Evolutionary conservation across 2,113 vertebrate genomes (phyloP).

Genomic region (Gnathonemus longibarbis): DNA sequence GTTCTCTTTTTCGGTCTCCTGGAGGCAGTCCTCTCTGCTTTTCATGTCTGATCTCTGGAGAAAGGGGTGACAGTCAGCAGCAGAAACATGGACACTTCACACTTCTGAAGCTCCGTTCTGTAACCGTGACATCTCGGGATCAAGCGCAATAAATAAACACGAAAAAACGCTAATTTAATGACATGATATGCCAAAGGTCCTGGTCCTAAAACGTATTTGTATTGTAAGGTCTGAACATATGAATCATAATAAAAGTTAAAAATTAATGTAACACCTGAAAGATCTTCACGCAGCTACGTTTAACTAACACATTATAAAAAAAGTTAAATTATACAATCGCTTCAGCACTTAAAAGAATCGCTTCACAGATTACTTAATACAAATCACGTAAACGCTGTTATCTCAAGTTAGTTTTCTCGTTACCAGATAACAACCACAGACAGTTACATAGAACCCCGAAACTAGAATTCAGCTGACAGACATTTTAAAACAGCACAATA

Average conservation of each 20-base stretch:
- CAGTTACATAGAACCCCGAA: neutral
- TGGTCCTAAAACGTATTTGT: neutral
- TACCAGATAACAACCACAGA: neutral
- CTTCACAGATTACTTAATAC: neutral
- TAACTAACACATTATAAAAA: neutral
- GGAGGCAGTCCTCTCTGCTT: neutral
- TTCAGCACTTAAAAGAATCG: neutral
- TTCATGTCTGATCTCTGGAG: constrained; percentile 2
- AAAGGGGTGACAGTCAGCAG: constrained; percentile 51
- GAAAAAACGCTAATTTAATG: neutral
- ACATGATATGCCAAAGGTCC: neutral
- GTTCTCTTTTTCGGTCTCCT: constrained; percentile 22
- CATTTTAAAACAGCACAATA: neutral
- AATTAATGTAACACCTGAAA: neutral
- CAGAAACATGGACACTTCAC: constrained; percentile 41
- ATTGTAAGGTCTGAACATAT: neutral
- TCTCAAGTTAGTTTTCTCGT: neutral
- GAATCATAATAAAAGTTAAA: neutral
- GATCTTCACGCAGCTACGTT: neutral
- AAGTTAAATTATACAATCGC: neutral
- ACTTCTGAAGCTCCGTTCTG: neutral
- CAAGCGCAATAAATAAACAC: neutral
- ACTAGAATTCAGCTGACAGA: neutral
- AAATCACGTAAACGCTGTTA: neutral
- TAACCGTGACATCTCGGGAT: neutral